A percentile compares a stretch with the other conserved stretches of the same genome.
These are phyloP conservation scores for Chloroceryle inda DNA, from an alignment of 2,797 vertebrate genomes.

Conservation along the genomic window DNA sequence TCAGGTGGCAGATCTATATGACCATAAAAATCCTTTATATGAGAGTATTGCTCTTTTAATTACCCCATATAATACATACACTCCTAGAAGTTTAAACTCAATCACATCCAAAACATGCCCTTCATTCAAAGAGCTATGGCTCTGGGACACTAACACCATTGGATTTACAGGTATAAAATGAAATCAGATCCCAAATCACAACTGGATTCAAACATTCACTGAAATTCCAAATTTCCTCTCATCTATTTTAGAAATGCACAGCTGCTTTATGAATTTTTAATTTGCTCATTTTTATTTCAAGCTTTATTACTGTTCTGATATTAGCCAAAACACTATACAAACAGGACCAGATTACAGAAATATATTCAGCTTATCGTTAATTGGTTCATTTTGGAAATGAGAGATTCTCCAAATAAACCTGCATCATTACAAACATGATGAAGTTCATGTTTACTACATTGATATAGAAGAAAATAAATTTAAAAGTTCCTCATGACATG, in stretches of 20 bases:
- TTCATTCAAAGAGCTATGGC: neutral
- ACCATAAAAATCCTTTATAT: neutral
- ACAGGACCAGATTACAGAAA: neutral
- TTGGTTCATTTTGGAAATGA: neutral
- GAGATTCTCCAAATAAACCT: neutral
- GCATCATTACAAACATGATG: neutral
- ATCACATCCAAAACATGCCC: neutral
- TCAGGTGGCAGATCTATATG: neutral
- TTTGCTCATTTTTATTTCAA: neutral
- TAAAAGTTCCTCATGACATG: neutral
- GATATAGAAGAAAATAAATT: neutral
- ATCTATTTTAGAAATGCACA: neutral
- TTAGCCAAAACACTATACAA: neutral
- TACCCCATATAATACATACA: neutral
- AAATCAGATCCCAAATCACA: neutral
- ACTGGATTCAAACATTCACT: neutral
- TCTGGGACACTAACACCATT: neutral
- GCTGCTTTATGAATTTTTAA: conserved; percentile 31
- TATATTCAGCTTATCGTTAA: neutral
- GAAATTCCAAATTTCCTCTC: neutral
- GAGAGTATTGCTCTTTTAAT: neutral
- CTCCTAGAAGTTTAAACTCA: neutral
- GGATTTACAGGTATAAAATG: neutral
- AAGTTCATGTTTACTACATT: neutral
- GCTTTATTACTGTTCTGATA: neutral